Conservation (phyloP, 2,797 vertebrate species). For the Xenentodon cancila region DNA sequence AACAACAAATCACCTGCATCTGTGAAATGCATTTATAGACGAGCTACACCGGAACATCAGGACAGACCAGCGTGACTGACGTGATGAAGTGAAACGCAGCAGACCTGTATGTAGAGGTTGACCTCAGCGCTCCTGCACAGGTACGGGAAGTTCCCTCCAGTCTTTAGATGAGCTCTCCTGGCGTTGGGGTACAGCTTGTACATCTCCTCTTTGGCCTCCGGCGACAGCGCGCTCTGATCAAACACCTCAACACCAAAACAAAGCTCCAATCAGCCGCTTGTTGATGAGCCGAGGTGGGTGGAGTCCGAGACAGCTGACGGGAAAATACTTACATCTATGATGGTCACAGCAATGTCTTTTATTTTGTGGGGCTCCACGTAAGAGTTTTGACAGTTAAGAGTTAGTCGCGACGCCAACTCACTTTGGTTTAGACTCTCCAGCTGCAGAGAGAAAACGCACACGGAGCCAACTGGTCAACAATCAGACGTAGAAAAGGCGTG, state of each 20-base stretch:
- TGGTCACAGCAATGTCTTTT: conserved; percentile 93
- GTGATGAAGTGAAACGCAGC: neutral
- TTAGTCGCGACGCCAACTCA: conserved; percentile 94
- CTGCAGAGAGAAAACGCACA: conserved; percentile 71
- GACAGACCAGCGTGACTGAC: too few relatives aligned
- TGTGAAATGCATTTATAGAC: too few relatives aligned
- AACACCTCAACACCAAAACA: conserved; percentile 85
- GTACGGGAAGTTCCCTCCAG: conserved; percentile 97
- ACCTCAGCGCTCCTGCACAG: conserved; percentile 97
- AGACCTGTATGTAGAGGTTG: conserved; percentile 92
- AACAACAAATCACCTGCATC: too few relatives aligned
- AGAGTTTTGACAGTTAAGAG: conserved; percentile 98
- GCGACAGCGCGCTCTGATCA: conserved; percentile 96
- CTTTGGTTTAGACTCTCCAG: conserved; percentile 96
- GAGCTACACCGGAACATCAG: too few relatives aligned
- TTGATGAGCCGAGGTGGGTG: neutral
- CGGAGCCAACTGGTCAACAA: neutral
- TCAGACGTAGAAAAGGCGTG: neutral
- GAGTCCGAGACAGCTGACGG: accelerated
- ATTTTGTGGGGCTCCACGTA: conserved; percentile 99
- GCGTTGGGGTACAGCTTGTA: conserved; percentile 97
- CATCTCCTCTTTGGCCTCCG: conserved; percentile 98
- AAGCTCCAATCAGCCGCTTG: neutral
- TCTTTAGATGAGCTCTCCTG: conserved; percentile 96
- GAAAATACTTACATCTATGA: conserved; percentile 91